A percentile compares a stretch with the other conserved stretches of the same genome.
These are phyloP conservation scores for Phocoena sinus DNA, from an alignment of 2,113 vertebrate species.

Conservation along the genomic window DNA sequence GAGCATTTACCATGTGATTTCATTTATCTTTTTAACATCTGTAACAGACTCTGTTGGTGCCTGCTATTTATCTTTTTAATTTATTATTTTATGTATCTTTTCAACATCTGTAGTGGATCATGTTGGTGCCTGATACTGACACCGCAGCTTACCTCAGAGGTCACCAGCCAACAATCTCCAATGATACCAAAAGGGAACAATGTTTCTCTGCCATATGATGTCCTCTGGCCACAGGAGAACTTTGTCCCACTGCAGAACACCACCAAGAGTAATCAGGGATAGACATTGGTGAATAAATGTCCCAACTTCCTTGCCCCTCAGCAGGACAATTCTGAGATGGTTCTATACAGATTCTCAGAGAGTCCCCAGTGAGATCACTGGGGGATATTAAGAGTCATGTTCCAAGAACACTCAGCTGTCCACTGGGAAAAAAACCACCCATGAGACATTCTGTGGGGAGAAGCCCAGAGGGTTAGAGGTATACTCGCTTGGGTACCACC, in stretches of 20 bases:
- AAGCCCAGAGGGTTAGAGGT: not conserved
- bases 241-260: not conserved
- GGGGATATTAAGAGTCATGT: not conserved
- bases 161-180: not conserved
- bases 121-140: not conserved
- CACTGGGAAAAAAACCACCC: not conserved
- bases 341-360: not conserved
- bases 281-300: not conserved
- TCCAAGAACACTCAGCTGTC: not conserved
- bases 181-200: not conserved
- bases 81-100: not conserved
- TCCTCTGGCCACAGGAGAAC: not conserved
- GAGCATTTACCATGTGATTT: not conserved
- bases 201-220: not conserved
- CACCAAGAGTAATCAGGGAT: not conserved
- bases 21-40: not conserved
- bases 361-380: not conserved
- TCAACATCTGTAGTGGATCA: not conserved
- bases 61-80: not conserved
- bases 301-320: not conserved
- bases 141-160: not conserved
- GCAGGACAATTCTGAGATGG: not conserved
- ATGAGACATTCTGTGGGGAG: not conserved
- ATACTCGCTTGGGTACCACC: not conserved
- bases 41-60: not conserved